Evolutionary conservation across 2,888 invertebrate genomes (phyloP), one percentile per base, ranked within the genome.

Genomic region (Leptinotarsa haldemani): DNA sequence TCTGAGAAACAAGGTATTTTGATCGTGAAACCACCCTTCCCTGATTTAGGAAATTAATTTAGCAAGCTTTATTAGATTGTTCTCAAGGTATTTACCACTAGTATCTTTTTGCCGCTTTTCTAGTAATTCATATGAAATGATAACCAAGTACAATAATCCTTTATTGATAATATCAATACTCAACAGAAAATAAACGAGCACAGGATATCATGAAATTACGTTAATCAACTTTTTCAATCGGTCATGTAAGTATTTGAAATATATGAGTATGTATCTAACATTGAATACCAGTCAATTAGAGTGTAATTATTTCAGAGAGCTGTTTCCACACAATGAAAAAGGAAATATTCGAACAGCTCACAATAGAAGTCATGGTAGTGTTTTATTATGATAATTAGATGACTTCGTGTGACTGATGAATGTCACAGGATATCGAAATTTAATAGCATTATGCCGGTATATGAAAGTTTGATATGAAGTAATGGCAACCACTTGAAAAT

Each of bases 141-240:
- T 2, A 40, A 40, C 40, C 40, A 40, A 40, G 40, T 1, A 40
- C 2, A 40, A 40, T 40, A 40, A 2, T 40, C 2, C 9, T 40
- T 61, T 4, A 16, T n/a, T 40, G 30, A 61, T 61, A 61, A 61
- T 30, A 30, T 61, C 25, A 30, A 25, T 61, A 61, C 18, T 52
- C 58, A 9, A 48, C 25, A 69, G 40, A 30, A 63, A 69, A 73
- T 20, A 69, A 48, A 71, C 47, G 52, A 48, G 56, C 22, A 25
- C 69, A 72, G 69, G 73, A 73, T 73, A 64, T 69, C 73, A 47
- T 73, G 69, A 73, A 73, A 73, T 73, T 73, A 65, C 65, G 64
- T 69, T 22, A 65, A 73, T 69, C 73, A 68, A 68, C 72, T 25
- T 72, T 30, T 52, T 46, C 18, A 46, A 73, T 69, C 64, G 47